Evolutionary conservation across 2,797 vertebrate genomes (phyloP), one percentile per base, ranked within the genome.

Genomic region (Periophthalmus magnuspinnatus): DNA sequence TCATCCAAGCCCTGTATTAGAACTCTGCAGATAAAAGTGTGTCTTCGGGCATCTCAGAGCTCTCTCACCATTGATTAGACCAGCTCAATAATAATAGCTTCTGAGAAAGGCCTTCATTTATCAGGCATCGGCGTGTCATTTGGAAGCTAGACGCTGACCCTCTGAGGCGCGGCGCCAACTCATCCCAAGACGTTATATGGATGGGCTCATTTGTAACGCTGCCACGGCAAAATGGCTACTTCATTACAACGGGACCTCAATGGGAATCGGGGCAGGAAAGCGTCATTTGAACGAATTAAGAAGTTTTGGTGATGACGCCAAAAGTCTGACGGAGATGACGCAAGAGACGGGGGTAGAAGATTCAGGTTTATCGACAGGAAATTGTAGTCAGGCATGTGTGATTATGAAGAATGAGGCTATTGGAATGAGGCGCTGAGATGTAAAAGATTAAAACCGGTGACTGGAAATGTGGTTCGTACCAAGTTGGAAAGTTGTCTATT

Each of bases 141-240:
- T 71, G 48, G 71, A 76, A 78, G 72, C 80, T 69, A 32, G 56
- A 83, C 84, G 78, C 71, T 73, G 86, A 87, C 81, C 83, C 85
- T 68, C 68, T 71, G 52, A 77, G 80, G 62, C 69, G 68, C 36
- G 47, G 69, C 72, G 68, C 83, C 86, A 81, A 84, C 87, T 87
- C 84, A 83, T 77, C 71, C 67, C 10, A 14, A 74, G 83, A 81
- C 84, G 73, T 88, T 84, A 90, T 84, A 90, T 80, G 74, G 81
- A 90, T 87, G 83, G 77, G 78, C 77, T 89, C 83, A 78, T 90
- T 89, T 90, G 81, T 78, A 79, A 86, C 61, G 67, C 67, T 82
- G 75, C 75, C 86, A 83, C 68, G 68, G 76, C 65, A 22, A 34
- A 83, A 90, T 85, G 87, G 81, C 77, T 67, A 65, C 63, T 78